phyloP scores from a whole-genome alignment of 2,113 vertebrate genomes.

The Nansenia antarctica region DNA sequence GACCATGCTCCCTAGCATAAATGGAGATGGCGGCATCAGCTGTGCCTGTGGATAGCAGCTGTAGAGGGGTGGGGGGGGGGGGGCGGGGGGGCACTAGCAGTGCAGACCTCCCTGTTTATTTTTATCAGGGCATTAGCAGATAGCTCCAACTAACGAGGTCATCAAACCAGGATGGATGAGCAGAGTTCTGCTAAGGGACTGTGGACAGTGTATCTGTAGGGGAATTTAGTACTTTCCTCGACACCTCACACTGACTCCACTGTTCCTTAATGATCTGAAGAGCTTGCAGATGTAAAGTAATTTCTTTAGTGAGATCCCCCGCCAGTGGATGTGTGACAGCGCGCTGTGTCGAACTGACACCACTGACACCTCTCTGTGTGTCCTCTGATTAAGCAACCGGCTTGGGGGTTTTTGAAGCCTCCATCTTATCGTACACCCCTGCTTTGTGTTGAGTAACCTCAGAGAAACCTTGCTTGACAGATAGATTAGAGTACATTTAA shows the following conservation, averaged over 20 bases:
- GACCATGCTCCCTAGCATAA: slow-evolving; percentile 44
- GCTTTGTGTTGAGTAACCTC: neutral
- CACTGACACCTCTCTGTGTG: neutral
- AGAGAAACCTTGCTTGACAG: neutral
- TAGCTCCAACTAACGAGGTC: slow-evolving; percentile 80
- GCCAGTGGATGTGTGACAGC: slow-evolving; percentile 2
- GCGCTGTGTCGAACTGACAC: slow-evolving; percentile 29
- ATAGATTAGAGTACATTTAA: neutral
- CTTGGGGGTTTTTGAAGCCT: slow-evolving; percentile 26
- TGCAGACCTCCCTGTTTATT: slow-evolving; percentile 69
- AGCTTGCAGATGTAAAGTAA: slow-evolving; percentile 31
- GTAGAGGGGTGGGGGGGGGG: slow-evolving; percentile 33
- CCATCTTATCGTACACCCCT: neutral
- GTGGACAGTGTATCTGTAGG: slow-evolving; percentile 37
- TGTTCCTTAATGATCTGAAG: slow-evolving; percentile 45
- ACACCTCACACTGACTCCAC: slow-evolving; percentile 37
- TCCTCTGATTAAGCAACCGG: slow-evolving; percentile 29
- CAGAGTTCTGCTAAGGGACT: slow-evolving; percentile 57
- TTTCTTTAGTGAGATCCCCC: slow-evolving; percentile 36
- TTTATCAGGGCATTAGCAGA: slow-evolving; percentile 79
- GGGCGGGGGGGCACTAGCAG: slow-evolving; percentile 49
- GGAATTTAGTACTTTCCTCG: slow-evolving; percentile 44
- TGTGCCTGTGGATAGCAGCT: slow-evolving; percentile 65
- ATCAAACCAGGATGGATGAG: slow-evolving; percentile 67
- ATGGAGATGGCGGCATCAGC: slow-evolving; percentile 61